Conservation (phyloP, 2,797 vertebrate genomes). For the Tenualosa ilisha region DNA sequence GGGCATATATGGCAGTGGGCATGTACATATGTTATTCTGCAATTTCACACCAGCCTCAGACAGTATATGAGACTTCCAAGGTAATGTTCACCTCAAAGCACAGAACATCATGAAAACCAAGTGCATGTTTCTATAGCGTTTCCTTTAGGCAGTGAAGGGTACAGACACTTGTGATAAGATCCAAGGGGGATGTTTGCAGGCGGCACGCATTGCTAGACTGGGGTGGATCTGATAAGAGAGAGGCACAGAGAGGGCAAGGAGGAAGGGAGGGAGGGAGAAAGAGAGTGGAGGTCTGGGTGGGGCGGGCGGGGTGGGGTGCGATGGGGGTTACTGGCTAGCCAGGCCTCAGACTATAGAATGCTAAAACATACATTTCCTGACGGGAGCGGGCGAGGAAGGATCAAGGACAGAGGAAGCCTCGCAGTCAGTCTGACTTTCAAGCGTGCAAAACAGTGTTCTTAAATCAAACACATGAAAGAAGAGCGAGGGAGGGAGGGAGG, state of each 20-base stretch:
- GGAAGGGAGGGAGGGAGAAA: background rate
- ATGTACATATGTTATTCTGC: background rate
- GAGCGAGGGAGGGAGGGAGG: conserved; percentile 16
- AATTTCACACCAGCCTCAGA: background rate
- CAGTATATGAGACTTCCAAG: background rate
- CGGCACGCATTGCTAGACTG: conserved; percentile 39
- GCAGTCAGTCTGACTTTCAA: conserved; percentile 31
- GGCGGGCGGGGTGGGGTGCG: background rate
- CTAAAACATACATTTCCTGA: conserved; percentile 41
- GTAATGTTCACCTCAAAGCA: background rate
- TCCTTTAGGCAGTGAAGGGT: background rate
- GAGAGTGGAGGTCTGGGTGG: background rate
- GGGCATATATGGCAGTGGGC: background rate
- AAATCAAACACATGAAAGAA: conserved; percentile 32
- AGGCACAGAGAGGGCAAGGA: too few relatives aligned
- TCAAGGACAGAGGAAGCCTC: conserved; percentile 15
- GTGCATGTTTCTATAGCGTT: background rate
- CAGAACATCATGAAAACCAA: background rate
- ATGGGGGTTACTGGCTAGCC: conserved; percentile 1
- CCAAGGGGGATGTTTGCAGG: conserved; percentile 31
- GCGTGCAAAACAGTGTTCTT: conserved; percentile 39
- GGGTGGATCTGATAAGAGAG: background rate
- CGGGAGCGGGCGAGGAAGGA: conserved; percentile 33
- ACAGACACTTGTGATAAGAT: background rate
- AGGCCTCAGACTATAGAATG: conserved; percentile 22